phyloP scores from a whole-genome alignment of 2,797 vertebrate genomes.

The Rousettus madagascariensis region DNA sequence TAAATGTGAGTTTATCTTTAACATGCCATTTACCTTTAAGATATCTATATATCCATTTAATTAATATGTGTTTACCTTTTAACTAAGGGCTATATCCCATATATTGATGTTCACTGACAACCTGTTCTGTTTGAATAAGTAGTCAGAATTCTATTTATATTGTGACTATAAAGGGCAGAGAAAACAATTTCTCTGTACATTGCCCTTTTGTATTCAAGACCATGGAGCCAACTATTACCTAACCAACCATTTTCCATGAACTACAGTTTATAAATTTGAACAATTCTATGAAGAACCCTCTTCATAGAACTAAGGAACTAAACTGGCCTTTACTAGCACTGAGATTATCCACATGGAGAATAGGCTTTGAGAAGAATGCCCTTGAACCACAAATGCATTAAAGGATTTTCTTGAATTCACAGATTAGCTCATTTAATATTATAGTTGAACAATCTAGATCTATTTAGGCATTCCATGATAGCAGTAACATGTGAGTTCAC shows the following conservation, averaged over 20 bases:
- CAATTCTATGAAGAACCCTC: neutral
- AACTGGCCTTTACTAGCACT: neutral
- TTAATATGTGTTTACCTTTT: slow-evolving; percentile 44
- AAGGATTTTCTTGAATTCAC: neutral
- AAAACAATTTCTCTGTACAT: neutral
- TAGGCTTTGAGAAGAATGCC: neutral
- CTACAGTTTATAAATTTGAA: neutral
- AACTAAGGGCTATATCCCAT: neutral
- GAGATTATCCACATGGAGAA: neutral
- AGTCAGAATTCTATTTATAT: slow-evolving; percentile 54
- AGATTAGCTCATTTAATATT: slow-evolving; percentile 21
- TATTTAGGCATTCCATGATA: neutral
- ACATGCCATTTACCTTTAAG: slow-evolving; percentile 38
- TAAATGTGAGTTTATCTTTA: slow-evolving; percentile 54
- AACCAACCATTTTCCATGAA: slow-evolving; percentile 38
- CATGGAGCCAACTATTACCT: neutral
- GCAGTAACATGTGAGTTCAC: neutral
- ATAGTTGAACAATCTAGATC: neutral
- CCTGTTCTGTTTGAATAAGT: slow-evolving; percentile 36
- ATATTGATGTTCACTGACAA: slow-evolving; percentile 13
- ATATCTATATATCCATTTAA: slow-evolving; percentile 30
- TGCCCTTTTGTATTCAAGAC: slow-evolving; percentile 1
- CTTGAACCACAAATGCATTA: neutral
- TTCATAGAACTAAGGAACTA: neutral
- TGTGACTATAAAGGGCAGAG: slow-evolving; percentile 4